Evolutionary conservation across 2,113 vertebrate species (phyloP), one percentile per base, ranked within the genome.

Genomic region (Phaethon lepturus): DNA sequence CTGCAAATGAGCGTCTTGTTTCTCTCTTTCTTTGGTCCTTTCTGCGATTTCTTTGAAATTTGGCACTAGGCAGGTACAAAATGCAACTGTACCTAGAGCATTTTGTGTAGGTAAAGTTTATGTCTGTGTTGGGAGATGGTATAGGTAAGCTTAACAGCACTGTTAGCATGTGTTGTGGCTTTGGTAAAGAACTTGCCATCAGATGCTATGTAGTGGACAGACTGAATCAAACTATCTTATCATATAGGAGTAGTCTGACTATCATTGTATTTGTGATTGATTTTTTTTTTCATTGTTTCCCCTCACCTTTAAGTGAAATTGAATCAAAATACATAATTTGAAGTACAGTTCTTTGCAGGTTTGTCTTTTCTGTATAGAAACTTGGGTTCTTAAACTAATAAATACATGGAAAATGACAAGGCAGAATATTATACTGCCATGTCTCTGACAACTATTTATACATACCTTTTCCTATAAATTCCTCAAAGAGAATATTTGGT

Each of bases 291-390:
- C 38, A 38, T 38, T 8, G 8, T 53, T 53, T 23, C 6, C 19
- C 22, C 52, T 62, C 47, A 11, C 11, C n/a, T 91, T 50, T 64
- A 33, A 45, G 16, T 42, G 52, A 44, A 75, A 63, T 42, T 22
- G 22, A 86, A 38, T 59, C 10, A 49, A 86, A 86, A 66, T 12
- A 4, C 9, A 4, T 26, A 22, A 71, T 66, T 66, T 68, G 26
- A 74, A 26, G 3, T 63, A 26, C 1, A 3, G 0, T 2, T 22
- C 50, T 75, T 59, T 72, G 11, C 5, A 17, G 15, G 13, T 76
- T 80, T 42, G 6, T n/a, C 1, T 80, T 86, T 60, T 93, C 40
- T 28, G 7, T 31, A 3, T 16, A n/a, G 49, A 88, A 66, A 55
- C 52, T 47, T 2, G 0, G 0, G 3, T 69, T 79, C 23, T 78